These are phyloP conservation scores for Agrypnia vestita DNA, from an alignment of 1,140 invertebrate genomes.

Conservation along the genomic window DNA sequence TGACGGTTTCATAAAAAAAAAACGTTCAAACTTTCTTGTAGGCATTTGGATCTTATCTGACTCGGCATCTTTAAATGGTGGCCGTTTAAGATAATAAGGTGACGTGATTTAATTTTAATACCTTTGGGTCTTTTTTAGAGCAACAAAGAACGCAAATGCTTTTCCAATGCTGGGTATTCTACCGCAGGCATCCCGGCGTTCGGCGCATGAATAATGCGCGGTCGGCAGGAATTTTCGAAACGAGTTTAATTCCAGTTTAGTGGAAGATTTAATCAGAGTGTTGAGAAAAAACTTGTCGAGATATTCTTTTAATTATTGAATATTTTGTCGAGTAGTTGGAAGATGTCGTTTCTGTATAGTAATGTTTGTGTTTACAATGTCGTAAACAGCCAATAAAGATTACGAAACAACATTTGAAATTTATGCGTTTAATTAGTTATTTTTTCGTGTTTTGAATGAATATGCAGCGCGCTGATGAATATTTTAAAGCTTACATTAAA, in stretches of 20 bases:
- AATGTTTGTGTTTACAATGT: conserved; percentile 40
- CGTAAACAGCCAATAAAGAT: conserved; percentile 37
- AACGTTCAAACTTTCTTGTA: not conserved
- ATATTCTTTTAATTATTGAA: conserved; percentile 35
- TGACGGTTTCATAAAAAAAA: not conserved
- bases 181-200: not conserved
- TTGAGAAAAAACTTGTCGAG: conserved; percentile 40
- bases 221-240: conserved; percentile 20
- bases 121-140: not conserved
- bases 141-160: conserved; percentile 31
- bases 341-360: conserved; percentile 19
- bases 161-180: conserved; percentile 5
- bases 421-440: not conserved
- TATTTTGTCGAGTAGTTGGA: conserved; percentile 20
- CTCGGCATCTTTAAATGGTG: conserved; percentile 1
- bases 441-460: conserved; percentile 16
- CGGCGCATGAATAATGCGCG: not conserved
- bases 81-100: conserved; percentile 36
- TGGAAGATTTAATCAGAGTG: conserved; percentile 41
- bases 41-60: conserved; percentile 11
- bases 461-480: conserved; percentile 12
- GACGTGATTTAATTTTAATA: conserved; percentile 31
- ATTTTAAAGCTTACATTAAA: not conserved
- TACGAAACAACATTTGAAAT: conserved; percentile 4
- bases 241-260: conserved; percentile 42